Evolutionary conservation across 2,888 invertebrate species (phyloP), one percentile per base, ranked within the genome.

Genomic region (Tetragonisca angustula): DNA sequence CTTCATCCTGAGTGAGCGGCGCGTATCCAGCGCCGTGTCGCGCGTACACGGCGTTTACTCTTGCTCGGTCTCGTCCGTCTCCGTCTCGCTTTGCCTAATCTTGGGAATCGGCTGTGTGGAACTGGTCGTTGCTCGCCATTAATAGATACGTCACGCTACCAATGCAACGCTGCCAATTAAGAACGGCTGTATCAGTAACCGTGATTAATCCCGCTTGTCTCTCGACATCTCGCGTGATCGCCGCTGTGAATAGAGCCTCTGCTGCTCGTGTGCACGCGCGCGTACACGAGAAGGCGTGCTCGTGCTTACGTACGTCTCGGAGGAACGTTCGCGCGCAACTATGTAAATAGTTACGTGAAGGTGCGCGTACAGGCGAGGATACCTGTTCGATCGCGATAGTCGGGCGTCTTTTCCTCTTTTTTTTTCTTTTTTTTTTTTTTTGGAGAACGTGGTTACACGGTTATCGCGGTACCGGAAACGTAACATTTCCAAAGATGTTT

Each of bases 61-160:
- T 36, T n/a, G n/a, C 32, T 64, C 64, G 2, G 78, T 68, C 59
- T 21, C 65, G n/a, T 24, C 71, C n/a, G n/a, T 50, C 76, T 59
- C 54, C 67, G 15, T 61, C 67, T 59, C 62, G 36, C 59, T 87
- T 82, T 72, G 84, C 84, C 89, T 90, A 92, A 92, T 92, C 92
- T 91, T 82, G 85, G 82, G 83, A 90, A 91, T 92, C 91, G 88
- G 59, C 76, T 69, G 56, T 24, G 62, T 72, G 64, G 67, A 67
- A 77, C 74, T 71, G 74, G 82, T 74, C 64, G 76, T 64, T 76
- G 68, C 61, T 77, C 81, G 87, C 88, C 92, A 91, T 93, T 92
- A 93, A 93, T 91, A 92, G 92, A 92, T 88, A 90, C 88, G 93
- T 93, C 92, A 91, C 88, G 43, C 43, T 11, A 43, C 43, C 43